Percentiles rank a stretch among this genome's conserved stretches.
Evolutionary conservation across 1,140 invertebrate species (phyloP).

Genomic region (Heterodera schachtii): DNA sequence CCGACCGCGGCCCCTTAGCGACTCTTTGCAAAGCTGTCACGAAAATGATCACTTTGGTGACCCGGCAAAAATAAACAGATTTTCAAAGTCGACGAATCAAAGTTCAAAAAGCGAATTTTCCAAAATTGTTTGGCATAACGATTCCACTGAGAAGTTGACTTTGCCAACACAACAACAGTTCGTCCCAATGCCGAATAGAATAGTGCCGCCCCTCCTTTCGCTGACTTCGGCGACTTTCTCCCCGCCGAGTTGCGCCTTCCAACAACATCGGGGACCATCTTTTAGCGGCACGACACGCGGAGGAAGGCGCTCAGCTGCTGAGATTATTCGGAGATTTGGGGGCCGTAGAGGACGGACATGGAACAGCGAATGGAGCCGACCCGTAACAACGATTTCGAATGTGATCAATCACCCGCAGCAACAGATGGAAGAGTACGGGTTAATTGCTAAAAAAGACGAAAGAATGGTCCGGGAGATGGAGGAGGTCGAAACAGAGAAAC

Average conservation of each 20-base stretch:
- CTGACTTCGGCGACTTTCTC: not conserved
- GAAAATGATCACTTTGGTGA: not conserved
- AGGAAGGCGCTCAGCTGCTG: not conserved
- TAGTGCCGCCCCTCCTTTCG: conserved; percentile 9
- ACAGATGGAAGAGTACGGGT: not conserved
- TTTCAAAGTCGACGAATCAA: not conserved
- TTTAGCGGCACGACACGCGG: not conserved
- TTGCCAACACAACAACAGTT: not conserved
- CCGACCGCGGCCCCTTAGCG: not conserved
- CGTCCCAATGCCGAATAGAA: not conserved
- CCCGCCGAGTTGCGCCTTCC: not conserved
- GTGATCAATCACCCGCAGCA: not conserved
- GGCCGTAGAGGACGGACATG: not conserved
- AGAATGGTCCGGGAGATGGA: not conserved
- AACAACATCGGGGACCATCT: not conserved
- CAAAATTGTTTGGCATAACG: not conserved
- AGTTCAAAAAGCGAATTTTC: not conserved
- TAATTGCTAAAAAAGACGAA: too few relatives aligned
- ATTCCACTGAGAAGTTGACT: not conserved
- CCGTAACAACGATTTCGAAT: not conserved
- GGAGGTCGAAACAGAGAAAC: too few relatives aligned
- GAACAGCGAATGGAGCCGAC: not conserved
- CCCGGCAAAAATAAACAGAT: not conserved
- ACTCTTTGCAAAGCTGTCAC: not conserved
- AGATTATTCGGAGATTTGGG: not conserved